Conservation (phyloP, 2,113 vertebrate genomes). For the Cyanistes caeruleus region DNA sequence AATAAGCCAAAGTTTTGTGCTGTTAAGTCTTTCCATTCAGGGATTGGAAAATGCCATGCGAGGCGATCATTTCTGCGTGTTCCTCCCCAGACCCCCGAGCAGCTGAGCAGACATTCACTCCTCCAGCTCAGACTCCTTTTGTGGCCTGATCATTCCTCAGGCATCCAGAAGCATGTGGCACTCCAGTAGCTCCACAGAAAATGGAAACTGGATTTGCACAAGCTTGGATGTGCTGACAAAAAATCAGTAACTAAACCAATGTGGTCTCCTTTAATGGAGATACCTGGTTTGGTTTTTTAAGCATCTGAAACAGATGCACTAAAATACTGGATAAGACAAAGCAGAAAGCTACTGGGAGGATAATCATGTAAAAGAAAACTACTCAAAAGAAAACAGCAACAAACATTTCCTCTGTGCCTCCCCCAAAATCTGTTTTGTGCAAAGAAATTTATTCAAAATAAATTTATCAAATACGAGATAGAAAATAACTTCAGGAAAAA, state of each 20-base stretch:
- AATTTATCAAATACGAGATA: not conserved
- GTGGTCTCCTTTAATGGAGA: not conserved
- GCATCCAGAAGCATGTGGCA: not conserved
- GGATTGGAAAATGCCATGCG: not conserved
- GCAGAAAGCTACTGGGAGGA: not conserved
- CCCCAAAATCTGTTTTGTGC: not conserved
- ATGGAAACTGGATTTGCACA: not conserved
- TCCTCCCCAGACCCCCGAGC: not conserved
- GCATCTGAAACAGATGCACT: not conserved
- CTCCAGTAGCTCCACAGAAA: not conserved
- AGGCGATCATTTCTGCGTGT: not conserved
- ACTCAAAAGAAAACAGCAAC: not conserved
- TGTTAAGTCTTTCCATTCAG: not conserved
- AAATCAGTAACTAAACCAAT: constrained; percentile 3
- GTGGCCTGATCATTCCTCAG: not conserved
- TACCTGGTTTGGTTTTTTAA: not conserved
- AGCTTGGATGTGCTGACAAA: not conserved
- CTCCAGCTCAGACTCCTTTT: not conserved
- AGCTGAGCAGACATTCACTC: not conserved
- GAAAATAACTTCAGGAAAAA: not conserved
- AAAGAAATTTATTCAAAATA: not conserved
- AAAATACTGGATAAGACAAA: not conserved
- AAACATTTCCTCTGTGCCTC: not conserved
- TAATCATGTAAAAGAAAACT: not conserved
- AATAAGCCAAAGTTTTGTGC: not conserved